These are phyloP conservation scores for Cantharis rufa DNA, from an alignment of 2,888 invertebrate genomes.

Conservation along the genomic window DNA sequence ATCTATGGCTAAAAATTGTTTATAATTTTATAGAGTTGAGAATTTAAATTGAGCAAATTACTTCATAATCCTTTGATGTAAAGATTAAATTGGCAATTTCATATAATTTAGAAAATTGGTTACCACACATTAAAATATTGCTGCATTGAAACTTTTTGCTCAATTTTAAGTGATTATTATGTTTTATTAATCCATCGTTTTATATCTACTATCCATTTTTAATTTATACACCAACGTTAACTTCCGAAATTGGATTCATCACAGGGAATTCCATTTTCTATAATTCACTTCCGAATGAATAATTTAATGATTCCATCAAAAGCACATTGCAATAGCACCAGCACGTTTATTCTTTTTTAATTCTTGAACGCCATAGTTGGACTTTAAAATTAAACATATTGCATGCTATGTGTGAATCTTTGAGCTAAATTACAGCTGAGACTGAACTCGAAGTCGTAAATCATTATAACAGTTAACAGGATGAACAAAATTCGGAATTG, in stretches of 20 bases:
- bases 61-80: constrained; percentile 17
- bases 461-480: neutral
- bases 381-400: neutral
- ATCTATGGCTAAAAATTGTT: constrained; percentile 15
- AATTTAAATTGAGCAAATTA: constrained; percentile 18
- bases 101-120: neutral
- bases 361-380: neutral
- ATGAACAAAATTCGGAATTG: neutral
- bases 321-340: neutral
- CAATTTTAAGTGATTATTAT: neutral
- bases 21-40: constrained; percentile 18
- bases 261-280: neutral
- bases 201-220: neutral
- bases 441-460: no score
- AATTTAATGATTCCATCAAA: neutral
- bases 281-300: neutral
- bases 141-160: neutral
- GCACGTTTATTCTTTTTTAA: neutral
- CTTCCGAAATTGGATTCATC: neutral
- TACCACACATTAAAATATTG: neutral
- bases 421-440: neutral
- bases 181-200: neutral
- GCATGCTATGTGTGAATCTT: neutral
- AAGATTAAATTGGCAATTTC: constrained; percentile 21
- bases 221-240: neutral